A percentile compares a stretch with the other conserved stretches of the same genome.
Evolutionary conservation across 2,113 vertebrate genomes (phyloP).

Genomic region (Dryoscopus gambensis): DNA sequence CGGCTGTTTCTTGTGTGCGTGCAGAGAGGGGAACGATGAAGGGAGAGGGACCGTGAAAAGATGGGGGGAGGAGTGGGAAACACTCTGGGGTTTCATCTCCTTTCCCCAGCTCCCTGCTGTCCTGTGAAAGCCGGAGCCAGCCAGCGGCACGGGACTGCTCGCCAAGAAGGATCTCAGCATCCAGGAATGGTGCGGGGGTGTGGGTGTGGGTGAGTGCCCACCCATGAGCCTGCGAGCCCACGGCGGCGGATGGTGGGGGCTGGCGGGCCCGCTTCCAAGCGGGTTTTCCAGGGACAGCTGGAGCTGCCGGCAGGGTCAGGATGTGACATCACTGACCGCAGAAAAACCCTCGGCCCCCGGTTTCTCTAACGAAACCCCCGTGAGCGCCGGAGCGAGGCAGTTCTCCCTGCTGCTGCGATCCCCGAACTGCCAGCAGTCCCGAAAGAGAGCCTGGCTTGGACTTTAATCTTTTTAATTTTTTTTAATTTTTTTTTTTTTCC

Average conservation of each 20-base stretch:
- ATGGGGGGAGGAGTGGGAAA: background rate
- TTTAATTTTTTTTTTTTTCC: background rate
- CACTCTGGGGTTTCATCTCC: background rate
- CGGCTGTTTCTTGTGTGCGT: background rate
- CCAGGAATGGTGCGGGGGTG: background rate
- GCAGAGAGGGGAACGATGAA: background rate
- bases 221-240: accelerated
- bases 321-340: constrained; percentile 87
- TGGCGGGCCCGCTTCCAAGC: background rate
- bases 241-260: background rate
- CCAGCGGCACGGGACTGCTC: accelerated
- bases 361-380: background rate
- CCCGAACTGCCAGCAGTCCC: background rate
- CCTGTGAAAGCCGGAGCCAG: background rate
- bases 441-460: background rate
- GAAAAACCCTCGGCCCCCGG: constrained; percentile 30
- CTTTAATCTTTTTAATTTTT: background rate
- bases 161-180: background rate
- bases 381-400: background rate
- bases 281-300: constrained; percentile 49
- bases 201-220: background rate
- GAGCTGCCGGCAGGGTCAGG: constrained; percentile 80
- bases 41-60: background rate
- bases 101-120: background rate
- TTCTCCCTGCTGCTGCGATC: background rate